Base-by-base conservation (phyloP, 2,888 invertebrate genomes). In the Drosophila heteroneura region DNA sequence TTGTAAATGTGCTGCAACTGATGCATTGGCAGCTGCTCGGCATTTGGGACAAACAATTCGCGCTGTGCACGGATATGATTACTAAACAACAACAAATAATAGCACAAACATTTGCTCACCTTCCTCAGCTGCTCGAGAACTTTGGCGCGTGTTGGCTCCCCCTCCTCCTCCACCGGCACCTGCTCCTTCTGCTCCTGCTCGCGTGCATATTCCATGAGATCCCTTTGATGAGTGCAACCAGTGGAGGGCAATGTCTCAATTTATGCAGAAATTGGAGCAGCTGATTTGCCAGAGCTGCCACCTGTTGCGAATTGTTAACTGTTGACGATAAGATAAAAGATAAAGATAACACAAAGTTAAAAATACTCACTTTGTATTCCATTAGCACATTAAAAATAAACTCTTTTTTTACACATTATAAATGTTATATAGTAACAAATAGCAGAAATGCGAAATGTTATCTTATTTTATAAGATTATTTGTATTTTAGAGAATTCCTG, bases 1-100 rank as follows among this genome's bases (percentile, higher is more conserved):
- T 61, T 51, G 51, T 79, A 85, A 41, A 85, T 75, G 14, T 73
- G 56, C 49, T 56, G 52, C 51, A 85, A 57, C 32, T 75, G 58
- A 0, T 63, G 70, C 41, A 73, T 10, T 3, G 77, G 0, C 39
- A 88, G 14, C 0, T 28, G 44, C 5, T 79, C 39, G 5, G 35
- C 60, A 60, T 83, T 63, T 12, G 69, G 49, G 6, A 81, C 14
- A 47, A 41, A 58, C 30, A 83, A 32, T 58, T 67, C 70, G 16
- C 85, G 81, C 83, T 83, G 30, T 14, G 28, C 26, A 26, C 26
- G n/a, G 35, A 28, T 28, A 16, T 22, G 9, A 44, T 7, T n/a
- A 53, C 1, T 10, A 41, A 5, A 2, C 0, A 28, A 37, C 49
- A 12, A 22, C 4, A 3, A 32, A 37, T 1, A 10, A 12, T 1